Percentiles rank a stretch among this genome's conserved stretches.
Conservation (phyloP, 1,140 invertebrate genomes). For the Diabrotica virgifera region DNA sequence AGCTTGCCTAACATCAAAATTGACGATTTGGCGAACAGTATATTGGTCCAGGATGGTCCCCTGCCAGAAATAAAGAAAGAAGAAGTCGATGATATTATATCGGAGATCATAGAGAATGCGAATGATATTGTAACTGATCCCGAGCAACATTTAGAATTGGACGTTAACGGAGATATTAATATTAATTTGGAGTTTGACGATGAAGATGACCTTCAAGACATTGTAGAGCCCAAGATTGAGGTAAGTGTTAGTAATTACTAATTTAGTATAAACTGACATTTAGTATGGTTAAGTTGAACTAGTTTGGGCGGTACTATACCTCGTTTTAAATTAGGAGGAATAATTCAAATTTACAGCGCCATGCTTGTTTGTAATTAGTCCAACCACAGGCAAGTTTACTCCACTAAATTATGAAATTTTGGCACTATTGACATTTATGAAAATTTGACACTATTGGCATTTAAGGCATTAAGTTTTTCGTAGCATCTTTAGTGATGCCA, state of each 20-base stretch:
- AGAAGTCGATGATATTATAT: conserved; percentile 47
- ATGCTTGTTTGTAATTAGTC: too few relatives aligned
- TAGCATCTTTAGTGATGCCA: too few relatives aligned
- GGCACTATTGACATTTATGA: too few relatives aligned
- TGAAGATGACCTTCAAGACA: conserved; percentile 32
- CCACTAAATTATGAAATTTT: too few relatives aligned
- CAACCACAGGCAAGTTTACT: too few relatives aligned
- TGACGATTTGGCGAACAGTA: conserved; percentile 45
- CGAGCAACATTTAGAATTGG: conserved; percentile 44
- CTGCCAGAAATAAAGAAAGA: conserved; percentile 47
- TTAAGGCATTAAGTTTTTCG: too few relatives aligned
- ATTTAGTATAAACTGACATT: too few relatives aligned
- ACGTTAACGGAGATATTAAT: conserved; percentile 44
- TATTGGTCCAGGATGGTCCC: conserved; percentile 41
- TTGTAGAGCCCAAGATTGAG: conserved; percentile 25
- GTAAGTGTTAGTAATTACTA: not conserved
- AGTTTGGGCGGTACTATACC: not conserved
- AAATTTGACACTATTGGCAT: too few relatives aligned
- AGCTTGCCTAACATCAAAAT: conserved; percentile 42
- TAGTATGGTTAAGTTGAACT: not conserved
- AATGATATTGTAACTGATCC: conserved; percentile 45
- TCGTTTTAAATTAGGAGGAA: too few relatives aligned
- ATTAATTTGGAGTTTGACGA: conserved; percentile 45
- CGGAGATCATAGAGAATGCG: conserved; percentile 45
- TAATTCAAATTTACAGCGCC: too few relatives aligned